Percentiles rank a stretch among this genome's conserved stretches.
Conservation (phyloP, 2,113 vertebrate species). For the Pitta sordida region DNA sequence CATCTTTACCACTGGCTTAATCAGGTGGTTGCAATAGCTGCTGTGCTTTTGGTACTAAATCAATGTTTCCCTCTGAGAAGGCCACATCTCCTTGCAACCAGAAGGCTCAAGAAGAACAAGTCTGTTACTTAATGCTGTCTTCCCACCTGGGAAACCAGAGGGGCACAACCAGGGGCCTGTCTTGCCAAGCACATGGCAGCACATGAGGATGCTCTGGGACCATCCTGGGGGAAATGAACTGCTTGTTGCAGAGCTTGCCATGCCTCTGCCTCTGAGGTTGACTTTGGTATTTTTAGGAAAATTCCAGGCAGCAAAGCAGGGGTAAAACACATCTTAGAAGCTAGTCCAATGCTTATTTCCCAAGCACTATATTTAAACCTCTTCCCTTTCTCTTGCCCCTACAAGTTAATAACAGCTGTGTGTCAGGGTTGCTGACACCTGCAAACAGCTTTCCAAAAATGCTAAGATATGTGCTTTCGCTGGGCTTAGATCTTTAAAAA, state of each 20-base stretch:
- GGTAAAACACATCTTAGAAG: not conserved
- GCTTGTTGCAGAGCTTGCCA: not conserved
- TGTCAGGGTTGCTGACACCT: not conserved
- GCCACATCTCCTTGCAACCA: not conserved
- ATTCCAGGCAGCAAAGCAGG: not conserved
- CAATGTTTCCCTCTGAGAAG: not conserved
- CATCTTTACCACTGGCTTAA: constrained; percentile 41
- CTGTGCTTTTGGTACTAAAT: not conserved
- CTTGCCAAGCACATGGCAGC: not conserved
- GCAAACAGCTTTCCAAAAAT: not conserved
- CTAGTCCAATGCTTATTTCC: not conserved
- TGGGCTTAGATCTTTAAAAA: not conserved
- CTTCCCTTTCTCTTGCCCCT: not conserved
- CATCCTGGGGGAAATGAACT: not conserved
- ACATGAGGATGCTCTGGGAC: not conserved
- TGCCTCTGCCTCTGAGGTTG: not conserved
- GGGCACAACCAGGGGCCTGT: not conserved
- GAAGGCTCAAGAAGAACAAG: not conserved
- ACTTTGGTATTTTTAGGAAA: not conserved
- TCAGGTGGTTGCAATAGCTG: not conserved
- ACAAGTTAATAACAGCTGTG: not conserved
- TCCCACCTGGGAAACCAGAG: not conserved
- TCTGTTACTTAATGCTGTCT: not conserved
- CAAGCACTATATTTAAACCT: constrained; percentile 7
- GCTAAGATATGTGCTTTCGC: not conserved